Evolutionary conservation across 2,888 invertebrate genomes (phyloP), one percentile per base, ranked within the genome.

Genomic region (Leuctra nigra): DNA sequence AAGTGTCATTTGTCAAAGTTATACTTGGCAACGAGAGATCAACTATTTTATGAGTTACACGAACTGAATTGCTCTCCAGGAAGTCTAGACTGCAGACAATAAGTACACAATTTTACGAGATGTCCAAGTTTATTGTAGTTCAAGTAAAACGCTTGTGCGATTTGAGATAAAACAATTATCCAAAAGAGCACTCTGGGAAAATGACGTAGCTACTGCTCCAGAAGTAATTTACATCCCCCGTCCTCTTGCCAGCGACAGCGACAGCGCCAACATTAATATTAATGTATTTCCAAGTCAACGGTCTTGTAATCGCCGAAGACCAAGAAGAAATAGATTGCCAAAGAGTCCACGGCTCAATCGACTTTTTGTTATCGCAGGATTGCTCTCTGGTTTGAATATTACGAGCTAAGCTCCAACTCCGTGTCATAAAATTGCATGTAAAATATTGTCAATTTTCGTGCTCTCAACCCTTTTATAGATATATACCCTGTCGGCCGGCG

Each of bases 391-490:
- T 39, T 29, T 29, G 11, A 7, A 29, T 29, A 29, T 29, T 7
- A 7, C 6, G 6, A 29, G 29, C 11, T 29, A 7, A 29, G 6
- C 29, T 29, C 29, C 7, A 7, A 6, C 29, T 7, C 11, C 29
- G 29, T 29, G 29, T 29, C 6, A 6, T 7, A 29, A 29, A 7
- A 29, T 29, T 6, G 29, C 29, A 29, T 33, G 35, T 33, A 50
- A 50, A 33, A 50, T 35, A 50, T 35, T 33, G 33, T 35, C 50
- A 50, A 50, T 50, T 50, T 50, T 20, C 16, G 50, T 20, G 50
- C 39, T 47, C n/a, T 24, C 16, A 48, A 33, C 50, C 33, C 35
- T 50, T 50, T 44, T n/a, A 13, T 23, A n/a, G 38, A 11, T 29
- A 7, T 29, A 11, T 11, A 11, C 29, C 7, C 11, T 11, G 29